A percentile compares a stretch with the other conserved stretches of the same genome.
Evolutionary conservation across 2,113 vertebrate species (phyloP).

Genomic region (Labeo rohita): DNA sequence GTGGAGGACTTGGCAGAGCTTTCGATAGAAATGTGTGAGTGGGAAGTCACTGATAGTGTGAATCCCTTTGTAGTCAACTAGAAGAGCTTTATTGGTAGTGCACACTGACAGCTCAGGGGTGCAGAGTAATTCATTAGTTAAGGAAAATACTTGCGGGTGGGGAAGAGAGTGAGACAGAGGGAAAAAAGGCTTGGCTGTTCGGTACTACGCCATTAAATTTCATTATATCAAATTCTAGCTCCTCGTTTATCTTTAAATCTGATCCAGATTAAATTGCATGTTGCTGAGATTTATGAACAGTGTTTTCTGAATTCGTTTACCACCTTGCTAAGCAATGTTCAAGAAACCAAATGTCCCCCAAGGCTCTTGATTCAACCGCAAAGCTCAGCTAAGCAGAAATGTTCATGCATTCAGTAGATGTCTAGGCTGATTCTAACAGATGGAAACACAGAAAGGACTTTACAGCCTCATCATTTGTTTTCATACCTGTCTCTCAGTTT

Average conservation of each 20-base stretch:
- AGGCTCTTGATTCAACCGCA: neutral
- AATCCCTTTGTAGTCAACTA: constrained; percentile 42
- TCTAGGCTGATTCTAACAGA: neutral
- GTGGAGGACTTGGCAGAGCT: constrained; percentile 15
- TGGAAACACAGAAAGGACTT: neutral
- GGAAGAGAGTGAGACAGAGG: neutral
- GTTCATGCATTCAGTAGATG: neutral
- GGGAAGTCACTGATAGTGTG: constrained; percentile 18
- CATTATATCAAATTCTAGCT: neutral
- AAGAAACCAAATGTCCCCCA: constrained; percentile 21
- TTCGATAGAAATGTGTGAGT: constrained; percentile 22
- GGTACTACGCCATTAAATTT: neutral
- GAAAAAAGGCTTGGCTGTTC: neutral
- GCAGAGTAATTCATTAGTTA: constrained; percentile 31
- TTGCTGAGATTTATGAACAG: constrained; percentile 2
- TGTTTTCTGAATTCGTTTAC: constrained; percentile 26
- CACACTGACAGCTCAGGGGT: constrained; percentile 29
- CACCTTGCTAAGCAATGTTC: constrained; percentile 38
- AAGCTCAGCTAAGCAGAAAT: constrained; percentile 24
- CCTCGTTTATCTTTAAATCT: neutral
- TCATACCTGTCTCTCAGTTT: neutral
- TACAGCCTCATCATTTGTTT: constrained; percentile 9
- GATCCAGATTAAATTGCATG: constrained; percentile 23
- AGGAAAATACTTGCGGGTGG: constrained; percentile 27
- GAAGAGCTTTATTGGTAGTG: constrained; percentile 28